phyloP scores from a whole-genome alignment of 2,888 invertebrate species.

The Chironomus riparius region DNA sequence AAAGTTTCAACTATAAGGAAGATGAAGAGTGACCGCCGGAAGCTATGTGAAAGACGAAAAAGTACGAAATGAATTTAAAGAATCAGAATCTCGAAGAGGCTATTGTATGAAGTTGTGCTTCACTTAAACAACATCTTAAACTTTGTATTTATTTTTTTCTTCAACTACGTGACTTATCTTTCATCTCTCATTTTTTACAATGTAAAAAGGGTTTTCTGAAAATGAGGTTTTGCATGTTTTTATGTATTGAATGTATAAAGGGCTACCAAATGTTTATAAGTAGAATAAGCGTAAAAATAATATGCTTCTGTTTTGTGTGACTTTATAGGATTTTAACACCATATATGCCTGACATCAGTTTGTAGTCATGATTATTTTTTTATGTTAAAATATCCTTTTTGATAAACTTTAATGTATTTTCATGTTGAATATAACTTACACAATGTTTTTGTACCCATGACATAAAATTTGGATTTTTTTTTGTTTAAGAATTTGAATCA shows the following conservation, averaged over 20 bases:
- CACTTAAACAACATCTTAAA: background rate
- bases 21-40: slow-evolving; percentile 11
- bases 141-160: background rate
- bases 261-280: background rate
- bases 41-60: background rate
- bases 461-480: no score
- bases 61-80: no score
- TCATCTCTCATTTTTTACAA: background rate
- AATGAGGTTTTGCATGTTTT: background rate
- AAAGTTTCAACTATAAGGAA: background rate
- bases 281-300: background rate
- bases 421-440: no score
- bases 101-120: no score
- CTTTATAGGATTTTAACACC: background rate
- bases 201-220: background rate
- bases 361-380: background rate
- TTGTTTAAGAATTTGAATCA: no score
- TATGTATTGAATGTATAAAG: background rate
- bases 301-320: background rate
- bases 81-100: background rate
- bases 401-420: no score
- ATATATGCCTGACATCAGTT: background rate
- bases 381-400: background rate
- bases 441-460: no score
- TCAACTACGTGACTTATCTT: slow-evolving; percentile 14